Evolutionary conservation across 2,113 vertebrate genomes (phyloP).

Genomic region (Beaufortia kweichowensis): DNA sequence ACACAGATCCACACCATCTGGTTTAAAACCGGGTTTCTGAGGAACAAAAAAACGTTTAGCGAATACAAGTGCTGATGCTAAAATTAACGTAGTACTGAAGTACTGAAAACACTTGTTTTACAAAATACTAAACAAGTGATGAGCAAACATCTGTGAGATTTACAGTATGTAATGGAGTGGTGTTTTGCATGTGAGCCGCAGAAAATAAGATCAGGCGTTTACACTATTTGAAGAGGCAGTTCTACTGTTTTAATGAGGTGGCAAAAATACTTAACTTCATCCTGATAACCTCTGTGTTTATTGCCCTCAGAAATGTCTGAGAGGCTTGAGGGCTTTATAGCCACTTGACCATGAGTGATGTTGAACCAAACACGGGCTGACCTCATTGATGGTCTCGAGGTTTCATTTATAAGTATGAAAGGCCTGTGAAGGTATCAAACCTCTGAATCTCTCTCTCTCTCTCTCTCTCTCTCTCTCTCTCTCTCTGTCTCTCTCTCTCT

Average conservation of each 20-base stretch:
- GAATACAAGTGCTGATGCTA: neutral
- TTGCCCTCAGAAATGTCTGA: constrained; percentile 28
- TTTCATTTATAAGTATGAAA: constrained; percentile 68
- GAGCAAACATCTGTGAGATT: neutral
- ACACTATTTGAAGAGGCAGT: neutral
- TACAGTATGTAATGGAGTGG: neutral
- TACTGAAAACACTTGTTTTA: too few relatives aligned
- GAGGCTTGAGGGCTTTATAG: constrained; percentile 53
- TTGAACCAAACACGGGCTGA: constrained; percentile 48
- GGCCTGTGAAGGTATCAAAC: constrained; percentile 59
- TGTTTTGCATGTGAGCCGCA: neutral
- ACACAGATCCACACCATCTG: constrained; percentile 80
- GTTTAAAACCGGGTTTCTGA: constrained; percentile 80
- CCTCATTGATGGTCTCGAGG: constrained; percentile 59
- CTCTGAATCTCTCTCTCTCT: constrained; percentile 12
- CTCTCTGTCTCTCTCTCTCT: too few relatives aligned
- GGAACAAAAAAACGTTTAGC: constrained; percentile 9
- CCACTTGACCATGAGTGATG: constrained; percentile 56
- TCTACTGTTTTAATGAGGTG: constrained; percentile 29
- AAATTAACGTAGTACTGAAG: too few relatives aligned
- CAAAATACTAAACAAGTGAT: neutral
- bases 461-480: constrained; percentile 1
- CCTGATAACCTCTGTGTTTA: constrained; percentile 23
- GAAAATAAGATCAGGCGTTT: neutral
- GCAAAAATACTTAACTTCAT: constrained; percentile 40